Conservation (phyloP, 2,888 invertebrate genomes). For the Orgyia antiqua region DNA sequence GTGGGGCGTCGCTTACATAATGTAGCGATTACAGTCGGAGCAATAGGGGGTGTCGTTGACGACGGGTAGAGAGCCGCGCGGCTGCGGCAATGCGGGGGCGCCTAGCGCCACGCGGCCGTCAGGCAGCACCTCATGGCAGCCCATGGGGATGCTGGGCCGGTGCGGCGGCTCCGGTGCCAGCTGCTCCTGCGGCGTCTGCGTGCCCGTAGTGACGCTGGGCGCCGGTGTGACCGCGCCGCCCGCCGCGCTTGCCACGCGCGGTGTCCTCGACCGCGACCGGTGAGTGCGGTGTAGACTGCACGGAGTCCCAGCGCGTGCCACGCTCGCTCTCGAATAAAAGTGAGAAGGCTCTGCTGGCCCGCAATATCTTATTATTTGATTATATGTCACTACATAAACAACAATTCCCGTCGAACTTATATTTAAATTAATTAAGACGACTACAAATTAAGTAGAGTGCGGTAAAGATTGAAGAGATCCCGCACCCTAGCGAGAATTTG, state of each 20-base stretch:
- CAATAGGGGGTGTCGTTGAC: slow-evolving; percentile 82
- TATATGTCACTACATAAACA: slow-evolving; percentile 40
- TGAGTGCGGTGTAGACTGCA: slow-evolving; percentile 76
- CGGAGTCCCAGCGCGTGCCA: slow-evolving; percentile 83
- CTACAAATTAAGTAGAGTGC: too few species aligned
- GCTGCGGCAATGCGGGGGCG: slow-evolving; percentile 42
- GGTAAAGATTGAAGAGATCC: neutral
- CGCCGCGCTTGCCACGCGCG: slow-evolving; percentile 64
- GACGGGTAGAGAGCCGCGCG: slow-evolving; percentile 53
- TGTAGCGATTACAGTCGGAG: slow-evolving; percentile 90
- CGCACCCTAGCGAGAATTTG: slow-evolving; percentile 22
- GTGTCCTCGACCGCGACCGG: slow-evolving; percentile 63
- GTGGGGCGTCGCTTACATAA: slow-evolving; percentile 86
- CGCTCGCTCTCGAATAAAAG: slow-evolving; percentile 88
- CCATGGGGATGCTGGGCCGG: slow-evolving; percentile 75
- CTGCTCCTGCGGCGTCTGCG: slow-evolving; percentile 47
- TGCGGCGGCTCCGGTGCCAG: slow-evolving; percentile 52
- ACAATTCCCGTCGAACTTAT: too few species aligned
- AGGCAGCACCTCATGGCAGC: slow-evolving; percentile 70
- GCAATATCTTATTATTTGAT: slow-evolving; percentile 48
- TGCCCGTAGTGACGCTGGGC: slow-evolving; percentile 47
- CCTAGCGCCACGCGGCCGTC: slow-evolving; percentile 73
- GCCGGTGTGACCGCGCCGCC: slow-evolving; percentile 60
- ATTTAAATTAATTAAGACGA: too few species aligned
- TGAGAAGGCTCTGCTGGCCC: slow-evolving; percentile 74